A percentile compares a stretch with the other conserved stretches of the same genome.
These are phyloP conservation scores for Galeopsomyia nigrocyanea DNA, from an alignment of 2,888 invertebrate genomes.

Conservation along the genomic window DNA sequence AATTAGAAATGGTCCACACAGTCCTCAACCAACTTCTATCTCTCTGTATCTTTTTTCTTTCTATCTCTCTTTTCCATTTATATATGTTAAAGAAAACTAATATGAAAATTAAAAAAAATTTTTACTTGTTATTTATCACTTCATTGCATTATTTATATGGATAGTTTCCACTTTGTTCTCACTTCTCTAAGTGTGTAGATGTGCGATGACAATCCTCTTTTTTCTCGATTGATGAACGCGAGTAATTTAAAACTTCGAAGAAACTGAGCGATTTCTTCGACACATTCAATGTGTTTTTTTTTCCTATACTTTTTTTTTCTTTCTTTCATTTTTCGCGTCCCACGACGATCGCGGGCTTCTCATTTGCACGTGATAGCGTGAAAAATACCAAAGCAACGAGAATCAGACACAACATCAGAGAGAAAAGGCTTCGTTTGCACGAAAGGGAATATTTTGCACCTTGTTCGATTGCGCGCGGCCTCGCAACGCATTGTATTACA, in stretches of 20 bases:
- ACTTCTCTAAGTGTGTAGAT: conserved; percentile 36
- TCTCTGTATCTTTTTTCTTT: conserved; percentile 50
- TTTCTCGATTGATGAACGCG: not conserved
- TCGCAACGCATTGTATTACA: conserved; percentile 20
- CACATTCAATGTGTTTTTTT: not conserved
- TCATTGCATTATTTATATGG: conserved; percentile 36
- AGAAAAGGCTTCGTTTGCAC: conserved; percentile 28
- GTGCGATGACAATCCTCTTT: conserved; percentile 20
- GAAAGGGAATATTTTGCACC: conserved; percentile 20
- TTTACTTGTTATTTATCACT: conserved; percentile 40
- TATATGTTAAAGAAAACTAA: conserved; percentile 43
- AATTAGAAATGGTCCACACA: conserved; percentile 66
- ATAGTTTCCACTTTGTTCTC: conserved; percentile 11
- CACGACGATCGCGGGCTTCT: conserved; percentile 5
- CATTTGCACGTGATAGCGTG: conserved; percentile 5
- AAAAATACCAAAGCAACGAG: not conserved
- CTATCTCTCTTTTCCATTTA: conserved; percentile 49
- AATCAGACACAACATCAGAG: not conserved
- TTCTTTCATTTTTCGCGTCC: conserved; percentile 4
- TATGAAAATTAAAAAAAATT: conserved; percentile 34
- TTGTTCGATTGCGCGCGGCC: conserved; percentile 12
- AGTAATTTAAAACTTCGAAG: conserved; percentile 48
- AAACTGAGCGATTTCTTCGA: conserved; percentile 43
- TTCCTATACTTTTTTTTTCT: not conserved
- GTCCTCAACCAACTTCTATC: conserved; percentile 59